Evolutionary conservation across 1,140 invertebrate species (phyloP), one percentile per base, ranked within the genome.

Genomic region (Drosophila baimaii): DNA sequence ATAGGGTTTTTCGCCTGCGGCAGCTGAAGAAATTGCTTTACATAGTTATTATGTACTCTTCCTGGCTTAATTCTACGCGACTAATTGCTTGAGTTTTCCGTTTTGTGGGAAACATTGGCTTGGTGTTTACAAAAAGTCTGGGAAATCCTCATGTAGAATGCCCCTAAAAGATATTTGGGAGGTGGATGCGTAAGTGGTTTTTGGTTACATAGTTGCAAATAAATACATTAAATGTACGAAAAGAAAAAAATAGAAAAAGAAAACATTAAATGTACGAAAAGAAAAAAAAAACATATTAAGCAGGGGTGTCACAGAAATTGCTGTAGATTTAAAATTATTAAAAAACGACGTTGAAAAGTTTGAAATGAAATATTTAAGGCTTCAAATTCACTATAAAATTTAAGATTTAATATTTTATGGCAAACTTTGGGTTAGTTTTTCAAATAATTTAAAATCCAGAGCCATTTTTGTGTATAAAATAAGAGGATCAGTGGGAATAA

Each of bases 101-200:
- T 35, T 35, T 54, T 8, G 31, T 41, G 46, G 46, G 61, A 69
- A 66, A 66, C 62, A 49, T 52, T 66, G 31, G 62, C 46, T 41
- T 19, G 65, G 9, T 33, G 35, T 35, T 66, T 41, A 66, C 46
- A 52, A 51, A 52, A 43, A 66, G 44, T 43, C 35, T 43, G 35
- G 61, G 29, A 66, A 69, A 52, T 69, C 65, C 25, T 69, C 62
- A 25, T 43, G 65, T 21, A 69, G 62, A 69, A 52, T 51, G 61
- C 25, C 49, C 59, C 65, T 65, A 69, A 51, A 52, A 69, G 44
- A 69, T 43, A 69, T 43, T 49, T 51, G 35, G 59, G 21, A 52
- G 46, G 41, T 52, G 33, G 33, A 33, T 31, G 65, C 65, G 51
- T 54, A 27, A 68, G 33, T 52, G 47, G 17, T n/a, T 27, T 10